Evolutionary conservation across 2,113 vertebrate species (phyloP).

Genomic region (Myodes glareolus): DNA sequence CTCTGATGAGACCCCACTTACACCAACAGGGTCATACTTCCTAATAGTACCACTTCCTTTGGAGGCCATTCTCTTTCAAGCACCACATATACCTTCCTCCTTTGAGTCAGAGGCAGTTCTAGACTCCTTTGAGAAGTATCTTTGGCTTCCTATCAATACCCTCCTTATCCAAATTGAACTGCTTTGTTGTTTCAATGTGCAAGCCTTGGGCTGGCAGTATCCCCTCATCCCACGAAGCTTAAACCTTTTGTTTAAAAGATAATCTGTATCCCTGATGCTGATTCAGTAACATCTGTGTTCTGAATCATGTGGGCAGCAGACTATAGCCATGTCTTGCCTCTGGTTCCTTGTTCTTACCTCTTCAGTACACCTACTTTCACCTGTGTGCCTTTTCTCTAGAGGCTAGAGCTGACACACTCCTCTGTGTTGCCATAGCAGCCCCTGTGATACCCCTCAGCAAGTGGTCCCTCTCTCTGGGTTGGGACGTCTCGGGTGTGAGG

Average conservation of each 20-base stretch:
- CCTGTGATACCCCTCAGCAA: background rate
- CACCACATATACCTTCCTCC: background rate
- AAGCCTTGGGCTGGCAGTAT: background rate
- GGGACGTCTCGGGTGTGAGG: background rate
- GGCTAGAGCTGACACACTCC: background rate
- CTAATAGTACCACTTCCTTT: background rate
- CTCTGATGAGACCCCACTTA: background rate
- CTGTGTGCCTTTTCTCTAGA: background rate
- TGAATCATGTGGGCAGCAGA: background rate
- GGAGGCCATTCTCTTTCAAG: background rate
- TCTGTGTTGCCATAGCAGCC: background rate
- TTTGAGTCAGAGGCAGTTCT: background rate
- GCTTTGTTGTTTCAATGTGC: background rate
- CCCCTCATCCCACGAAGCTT: background rate
- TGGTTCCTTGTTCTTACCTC: background rate
- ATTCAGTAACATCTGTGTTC: background rate
- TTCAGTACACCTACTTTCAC: background rate
- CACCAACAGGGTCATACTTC: background rate
- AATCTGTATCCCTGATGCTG: background rate
- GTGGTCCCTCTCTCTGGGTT: rapidly evolving
- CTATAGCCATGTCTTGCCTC: background rate
- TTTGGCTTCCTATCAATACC: background rate
- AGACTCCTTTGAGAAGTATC: background rate
- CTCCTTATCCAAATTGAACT: background rate
- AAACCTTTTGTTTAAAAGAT: background rate